Conservation (phyloP, 2,797 vertebrate genomes). For the Notamacropus eugenii region DNA sequence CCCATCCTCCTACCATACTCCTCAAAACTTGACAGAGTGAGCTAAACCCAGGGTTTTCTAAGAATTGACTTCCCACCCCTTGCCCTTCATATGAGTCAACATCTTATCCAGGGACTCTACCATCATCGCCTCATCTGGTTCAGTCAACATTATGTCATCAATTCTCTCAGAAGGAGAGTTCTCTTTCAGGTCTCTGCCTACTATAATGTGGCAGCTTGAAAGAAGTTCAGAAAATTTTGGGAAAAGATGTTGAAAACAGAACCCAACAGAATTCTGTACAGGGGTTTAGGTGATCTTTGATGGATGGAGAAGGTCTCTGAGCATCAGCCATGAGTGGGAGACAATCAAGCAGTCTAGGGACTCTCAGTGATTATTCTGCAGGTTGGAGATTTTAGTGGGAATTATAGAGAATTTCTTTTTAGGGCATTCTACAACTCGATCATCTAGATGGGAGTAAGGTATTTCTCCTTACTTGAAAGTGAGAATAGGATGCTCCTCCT, state of each 20-base stretch:
- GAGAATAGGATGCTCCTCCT: not conserved
- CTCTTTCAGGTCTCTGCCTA: not conserved
- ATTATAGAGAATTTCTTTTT: not conserved
- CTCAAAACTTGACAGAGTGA: not conserved
- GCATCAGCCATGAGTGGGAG: not conserved
- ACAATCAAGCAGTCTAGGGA: not conserved
- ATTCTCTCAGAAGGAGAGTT: not conserved
- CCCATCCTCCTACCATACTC: not conserved
- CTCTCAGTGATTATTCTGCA: not conserved
- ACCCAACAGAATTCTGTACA: not conserved
- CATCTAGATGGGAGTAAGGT: not conserved
- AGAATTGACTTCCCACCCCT: not conserved
- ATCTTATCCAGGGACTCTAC: not conserved
- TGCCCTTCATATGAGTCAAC: not conserved
- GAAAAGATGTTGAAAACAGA: not conserved
- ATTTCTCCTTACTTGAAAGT: not conserved
- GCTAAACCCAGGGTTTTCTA: not conserved
- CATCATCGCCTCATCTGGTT: not conserved
- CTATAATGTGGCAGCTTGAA: no score
- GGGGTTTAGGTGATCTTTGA: not conserved
- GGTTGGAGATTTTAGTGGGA: not conserved
- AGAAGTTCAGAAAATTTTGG: no score
- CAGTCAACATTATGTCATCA: not conserved
- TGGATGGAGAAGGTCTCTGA: not conserved
- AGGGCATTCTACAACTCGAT: not conserved